These are phyloP conservation scores for Tolmerus cingulatus DNA, from an alignment of 2,888 invertebrate genomes.

Conservation along the genomic window DNA sequence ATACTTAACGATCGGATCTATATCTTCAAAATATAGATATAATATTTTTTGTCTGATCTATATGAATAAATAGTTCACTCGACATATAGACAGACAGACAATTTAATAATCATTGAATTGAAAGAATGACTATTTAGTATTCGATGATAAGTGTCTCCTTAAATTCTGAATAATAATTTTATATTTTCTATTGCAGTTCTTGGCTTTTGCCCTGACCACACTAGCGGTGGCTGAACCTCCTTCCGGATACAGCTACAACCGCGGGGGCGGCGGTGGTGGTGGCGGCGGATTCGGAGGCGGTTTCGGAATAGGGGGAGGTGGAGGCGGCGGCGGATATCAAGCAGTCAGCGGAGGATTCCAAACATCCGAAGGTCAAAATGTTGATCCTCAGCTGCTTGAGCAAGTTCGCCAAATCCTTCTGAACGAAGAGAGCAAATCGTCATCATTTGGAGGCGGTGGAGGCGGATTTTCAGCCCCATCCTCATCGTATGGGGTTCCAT, in stretches of 20 bases:
- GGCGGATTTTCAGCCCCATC: constrained; percentile 66
- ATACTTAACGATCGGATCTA: too few relatives aligned
- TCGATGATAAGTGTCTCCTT: too few relatives aligned
- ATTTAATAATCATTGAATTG: neutral
- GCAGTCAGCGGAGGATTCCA: constrained; percentile 81
- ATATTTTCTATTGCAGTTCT: constrained; percentile 70
- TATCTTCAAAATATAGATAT: too few relatives aligned
- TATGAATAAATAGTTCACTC: neutral
- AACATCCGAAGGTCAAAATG: constrained; percentile 83
- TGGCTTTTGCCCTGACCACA: constrained; percentile 82
- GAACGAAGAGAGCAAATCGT: constrained; percentile 76
- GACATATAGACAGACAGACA: neutral
- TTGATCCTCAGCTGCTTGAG: constrained; percentile 81
- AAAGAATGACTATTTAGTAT: neutral
- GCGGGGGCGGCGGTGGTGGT: constrained; percentile 68
- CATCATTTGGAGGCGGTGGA: constrained; percentile 57
- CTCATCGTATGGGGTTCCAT: constrained; percentile 73
- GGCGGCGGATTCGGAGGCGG: constrained; percentile 64
- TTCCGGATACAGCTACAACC: constrained; percentile 78
- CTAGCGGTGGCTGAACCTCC: constrained; percentile 78
- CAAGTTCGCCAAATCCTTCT: constrained; percentile 86
- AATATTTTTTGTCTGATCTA: too few relatives aligned
- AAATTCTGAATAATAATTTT: neutral
- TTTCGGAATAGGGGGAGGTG: constrained; percentile 65
- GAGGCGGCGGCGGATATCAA: constrained; percentile 78